phyloP scores from a whole-genome alignment of 2,888 invertebrate genomes.

The Folsomia candida region DNA sequence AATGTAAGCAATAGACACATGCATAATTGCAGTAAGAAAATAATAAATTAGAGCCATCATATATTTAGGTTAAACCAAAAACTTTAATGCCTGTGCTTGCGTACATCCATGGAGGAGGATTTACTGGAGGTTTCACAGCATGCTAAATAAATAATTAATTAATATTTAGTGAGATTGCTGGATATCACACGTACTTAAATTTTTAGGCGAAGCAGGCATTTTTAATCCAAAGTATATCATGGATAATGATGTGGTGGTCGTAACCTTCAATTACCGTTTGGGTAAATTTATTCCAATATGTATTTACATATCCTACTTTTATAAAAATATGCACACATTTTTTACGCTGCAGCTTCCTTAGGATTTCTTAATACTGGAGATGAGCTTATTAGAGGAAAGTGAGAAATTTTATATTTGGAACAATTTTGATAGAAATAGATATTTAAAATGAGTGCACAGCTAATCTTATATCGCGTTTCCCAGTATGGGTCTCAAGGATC shows the following conservation, averaged over 20 bases:
- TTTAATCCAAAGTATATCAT: conserved; percentile 44
- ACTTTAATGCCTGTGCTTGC: conserved; percentile 33
- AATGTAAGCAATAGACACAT: conserved; percentile 21
- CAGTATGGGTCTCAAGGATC: too few relatives aligned
- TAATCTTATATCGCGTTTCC: too few relatives aligned
- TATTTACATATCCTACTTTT: too few relatives aligned
- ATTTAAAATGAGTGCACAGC: too few relatives aligned
- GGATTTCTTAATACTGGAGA: conserved; percentile 28
- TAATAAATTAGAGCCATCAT: background rate
- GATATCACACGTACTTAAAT: too few relatives aligned
- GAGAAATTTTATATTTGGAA: background rate
- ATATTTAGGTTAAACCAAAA: conserved; percentile 9
- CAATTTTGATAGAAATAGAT: background rate
- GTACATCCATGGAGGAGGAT: conserved; percentile 40
- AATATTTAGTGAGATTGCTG: background rate
- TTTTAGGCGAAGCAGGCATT: conserved; percentile 22
- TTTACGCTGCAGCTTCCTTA: conserved; percentile 14
- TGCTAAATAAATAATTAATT: too few relatives aligned
- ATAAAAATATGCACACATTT: background rate
- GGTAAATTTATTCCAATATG: conserved; percentile 23
- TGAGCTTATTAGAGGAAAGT: conserved; percentile 28
- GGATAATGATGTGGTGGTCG: conserved; percentile 38
- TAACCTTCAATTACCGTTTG: conserved; percentile 35
- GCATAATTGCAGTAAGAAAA: too few relatives aligned
- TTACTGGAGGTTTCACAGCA: conserved; percentile 19